Conservation (phyloP, 2,888 invertebrate genomes). For the Phengaris arion region DNA sequence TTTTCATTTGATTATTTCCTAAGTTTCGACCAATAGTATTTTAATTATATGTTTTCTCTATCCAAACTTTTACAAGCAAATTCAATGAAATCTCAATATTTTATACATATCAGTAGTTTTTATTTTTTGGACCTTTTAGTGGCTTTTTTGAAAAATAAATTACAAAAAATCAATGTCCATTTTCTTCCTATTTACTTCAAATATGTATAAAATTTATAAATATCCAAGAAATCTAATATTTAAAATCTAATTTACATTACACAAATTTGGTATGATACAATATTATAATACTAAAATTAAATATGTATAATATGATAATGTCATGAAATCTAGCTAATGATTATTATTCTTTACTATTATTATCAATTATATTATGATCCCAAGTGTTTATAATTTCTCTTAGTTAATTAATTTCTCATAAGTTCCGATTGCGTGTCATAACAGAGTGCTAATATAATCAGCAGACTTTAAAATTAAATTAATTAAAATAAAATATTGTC, state of each 20-base stretch:
- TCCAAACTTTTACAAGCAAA: constrained; percentile 3
- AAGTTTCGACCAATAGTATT: not conserved
- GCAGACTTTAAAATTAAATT: not conserved
- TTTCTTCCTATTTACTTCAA: constrained; percentile 17
- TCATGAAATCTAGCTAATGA: constrained; percentile 28
- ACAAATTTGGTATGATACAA: constrained; percentile 31
- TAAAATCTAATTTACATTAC: constrained; percentile 30
- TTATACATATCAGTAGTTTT: not conserved
- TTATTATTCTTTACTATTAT: constrained; percentile 19
- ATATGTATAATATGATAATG: constrained; percentile 24
- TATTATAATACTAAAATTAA: constrained; percentile 27
- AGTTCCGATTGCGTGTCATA: constrained; percentile 35
- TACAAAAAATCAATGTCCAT: not conserved
- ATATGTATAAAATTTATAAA: constrained; percentile 28
- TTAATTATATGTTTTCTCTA: not conserved
- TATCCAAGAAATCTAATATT: constrained; percentile 28
- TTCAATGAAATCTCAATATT: not conserved
- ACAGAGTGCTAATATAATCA: constrained; percentile 12
- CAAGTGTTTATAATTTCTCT: constrained; percentile 32
- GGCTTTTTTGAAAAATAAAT: constrained; percentile 12
- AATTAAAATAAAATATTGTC: not conserved
- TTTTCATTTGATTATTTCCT: not conserved
- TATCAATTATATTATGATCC: constrained; percentile 33
- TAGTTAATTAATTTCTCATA: constrained; percentile 26
- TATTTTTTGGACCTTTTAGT: not conserved